Base-by-base conservation (phyloP, 2,888 invertebrate species). In the Drosophila birchii region DNA sequence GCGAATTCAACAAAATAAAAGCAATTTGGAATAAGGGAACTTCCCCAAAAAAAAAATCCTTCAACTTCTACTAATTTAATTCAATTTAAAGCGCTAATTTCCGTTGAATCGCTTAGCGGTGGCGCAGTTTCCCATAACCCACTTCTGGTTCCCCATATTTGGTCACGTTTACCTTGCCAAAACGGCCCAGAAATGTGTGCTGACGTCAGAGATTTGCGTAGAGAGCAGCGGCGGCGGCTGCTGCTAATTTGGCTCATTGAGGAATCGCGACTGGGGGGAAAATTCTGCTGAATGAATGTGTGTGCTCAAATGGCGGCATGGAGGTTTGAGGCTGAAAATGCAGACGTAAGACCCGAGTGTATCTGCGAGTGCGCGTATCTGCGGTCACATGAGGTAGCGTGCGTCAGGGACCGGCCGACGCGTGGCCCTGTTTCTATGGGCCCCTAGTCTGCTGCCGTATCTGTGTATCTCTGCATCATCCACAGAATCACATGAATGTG, bases 321-420 rank as follows among this genome's bases (percentile, higher is more conserved):
- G 39, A 41, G 54, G 47, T 64, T 34, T 20, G 38, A 38, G 26
- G 45, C 47, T 38, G 56, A 53, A 39, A 51, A 34, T 69, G 69
- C 67, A 68, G 57, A 57, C 56, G 69, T 69, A 69, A 69, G 57
- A 57, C 38, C 39, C 32, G 32, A 49, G n/a, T 5, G 51, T 51
- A 51, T 34, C 49, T 32, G 49, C 34, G 51, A 36, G 34, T 51
- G 51, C 51, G 51, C 51, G 51, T 53, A 53, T 53, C 51, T 53
- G 38, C 57, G 60, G 82, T 89, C 89, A 89, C 90, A 90, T 89
- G 90, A 86, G 89, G 79, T 73, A 85, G 80, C 68, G 76, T 80
- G 86, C 86, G 86, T 86, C 88, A 86, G 64, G 51, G 20, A 68
- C 63, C 78, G 61, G 78, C 69, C 61, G 79, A 62, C 74, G 79